Evolutionary conservation across 53 echinoderm and acorn worm species (phyloP).

Genomic region (Holothuria scabra): DNA sequence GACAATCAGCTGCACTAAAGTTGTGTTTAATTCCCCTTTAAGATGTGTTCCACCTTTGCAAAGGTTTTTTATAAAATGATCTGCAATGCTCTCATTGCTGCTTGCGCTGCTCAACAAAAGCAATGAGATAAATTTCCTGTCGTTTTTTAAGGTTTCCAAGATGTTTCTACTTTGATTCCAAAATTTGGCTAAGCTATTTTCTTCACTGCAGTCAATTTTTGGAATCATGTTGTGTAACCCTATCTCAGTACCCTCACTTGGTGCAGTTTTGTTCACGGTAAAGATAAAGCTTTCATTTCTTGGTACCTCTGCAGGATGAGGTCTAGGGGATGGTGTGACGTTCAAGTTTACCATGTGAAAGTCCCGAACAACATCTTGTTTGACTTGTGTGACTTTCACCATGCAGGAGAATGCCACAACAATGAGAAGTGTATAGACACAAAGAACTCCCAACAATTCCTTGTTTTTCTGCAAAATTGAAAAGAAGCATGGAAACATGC

Average conservation of each 20-base stretch:
- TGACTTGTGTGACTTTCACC: background rate
- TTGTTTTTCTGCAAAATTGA: too few species aligned
- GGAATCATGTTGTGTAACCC: constrained; percentile 16
- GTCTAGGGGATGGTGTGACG: too few species aligned
- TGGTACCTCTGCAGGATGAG: background rate
- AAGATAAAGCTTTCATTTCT: constrained; percentile 8
- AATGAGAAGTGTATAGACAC: background rate
- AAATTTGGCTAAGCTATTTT: background rate
- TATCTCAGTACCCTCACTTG: background rate
- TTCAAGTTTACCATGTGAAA: too few species aligned
- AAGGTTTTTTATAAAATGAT: background rate
- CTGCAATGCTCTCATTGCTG: constrained; percentile 8
- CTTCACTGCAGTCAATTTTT: constrained; percentile 13
- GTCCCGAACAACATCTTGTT: background rate
- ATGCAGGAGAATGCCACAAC: background rate
- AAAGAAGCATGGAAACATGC: too few species aligned
- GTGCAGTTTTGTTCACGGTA: background rate
- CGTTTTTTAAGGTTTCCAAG: background rate
- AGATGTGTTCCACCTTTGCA: background rate
- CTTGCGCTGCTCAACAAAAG: background rate
- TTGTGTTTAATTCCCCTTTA: too few species aligned
- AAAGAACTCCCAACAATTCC: background rate
- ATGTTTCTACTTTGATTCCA: background rate
- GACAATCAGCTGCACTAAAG: too few species aligned
- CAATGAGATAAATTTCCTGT: constrained; percentile 3